Evolutionary conservation across 2,113 vertebrate species (phyloP).

Genomic region (Myiopsitta monachus): DNA sequence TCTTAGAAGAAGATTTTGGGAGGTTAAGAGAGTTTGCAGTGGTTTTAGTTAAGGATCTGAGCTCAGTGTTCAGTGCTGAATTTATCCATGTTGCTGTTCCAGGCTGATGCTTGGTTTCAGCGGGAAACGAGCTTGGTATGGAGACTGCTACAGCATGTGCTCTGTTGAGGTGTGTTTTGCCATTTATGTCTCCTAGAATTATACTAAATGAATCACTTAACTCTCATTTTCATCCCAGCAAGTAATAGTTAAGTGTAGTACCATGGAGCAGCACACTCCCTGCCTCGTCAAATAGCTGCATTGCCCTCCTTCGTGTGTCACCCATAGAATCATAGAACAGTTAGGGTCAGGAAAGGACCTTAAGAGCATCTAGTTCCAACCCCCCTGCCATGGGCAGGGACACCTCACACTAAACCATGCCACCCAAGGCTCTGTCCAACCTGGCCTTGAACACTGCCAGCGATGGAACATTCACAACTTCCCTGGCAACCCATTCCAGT

Average conservation of each 20-base stretch:
- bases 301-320: not conserved
- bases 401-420: no score
- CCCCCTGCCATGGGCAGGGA: no score
- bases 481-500: no score
- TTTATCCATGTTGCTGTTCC: not conserved
- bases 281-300: not conserved
- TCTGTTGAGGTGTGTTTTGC: rapidly evolving
- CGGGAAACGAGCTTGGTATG: not conserved
- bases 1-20: not conserved
- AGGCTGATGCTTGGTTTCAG: not conserved
- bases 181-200: rapidly evolving
- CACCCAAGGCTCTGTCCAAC: no score
- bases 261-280: not conserved
- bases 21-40: not conserved
- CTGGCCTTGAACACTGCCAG: no score
- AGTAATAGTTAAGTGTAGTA: not conserved
- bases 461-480: no score
- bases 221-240: not conserved
- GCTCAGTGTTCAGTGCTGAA: not conserved
- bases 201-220: not conserved
- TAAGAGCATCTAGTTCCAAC: no score
- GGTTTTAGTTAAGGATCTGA: not conserved
- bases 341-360: no score
- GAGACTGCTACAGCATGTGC: rapidly evolving
- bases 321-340: no score